Base-by-base conservation (phyloP, 2,113 vertebrate species). In the Spilogale gracilis region DNA sequence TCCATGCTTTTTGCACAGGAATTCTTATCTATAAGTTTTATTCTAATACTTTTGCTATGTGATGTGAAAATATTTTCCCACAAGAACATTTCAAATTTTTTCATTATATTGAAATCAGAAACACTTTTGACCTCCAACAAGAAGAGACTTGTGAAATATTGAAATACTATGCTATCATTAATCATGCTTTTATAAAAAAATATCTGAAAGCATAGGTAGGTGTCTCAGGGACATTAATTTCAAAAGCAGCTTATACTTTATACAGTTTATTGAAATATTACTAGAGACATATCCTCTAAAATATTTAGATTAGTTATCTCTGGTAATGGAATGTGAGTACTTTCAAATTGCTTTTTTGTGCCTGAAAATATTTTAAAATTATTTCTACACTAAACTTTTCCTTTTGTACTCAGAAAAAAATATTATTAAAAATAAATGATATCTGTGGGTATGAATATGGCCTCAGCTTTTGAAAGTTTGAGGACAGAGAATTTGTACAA, bases 351-450 rank as follows among this genome's bases (percentile, higher is more conserved):
- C 20, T 32, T 87, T 74, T 85, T 60, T 56, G 21, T 32, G 0
- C 12, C 45, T 85, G 14, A 69, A 1, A 65, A 4, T 63, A 73
- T 78, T 82, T 96, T 83, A 38, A 86, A 67, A 79, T 45, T 67
- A 25, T 92, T 84, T 93, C 43, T 43, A 80, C 2, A 89, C 11
- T 45, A 74, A 74, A 52, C 18, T 50, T 81, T 78, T 58, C 13
- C 4, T 85, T 96, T 97, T 78, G 13, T 76, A 81, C 32, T 73
- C 13, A 60, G n/a, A 67, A 82, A 95, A 95, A 43, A 88, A 83
- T 80, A 74, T 32, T 80, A 65, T 54, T 69, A 67, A 80, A 93
- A 27, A 38, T 50, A n/a, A 96, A 58, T 89, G 4, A 1, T 71
- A 32, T 69, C 8, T 78, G 21, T 60, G 16, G 6, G 2, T 18